Evolutionary conservation across 2,797 vertebrate genomes (phyloP).

Genomic region (Morus bassanus): DNA sequence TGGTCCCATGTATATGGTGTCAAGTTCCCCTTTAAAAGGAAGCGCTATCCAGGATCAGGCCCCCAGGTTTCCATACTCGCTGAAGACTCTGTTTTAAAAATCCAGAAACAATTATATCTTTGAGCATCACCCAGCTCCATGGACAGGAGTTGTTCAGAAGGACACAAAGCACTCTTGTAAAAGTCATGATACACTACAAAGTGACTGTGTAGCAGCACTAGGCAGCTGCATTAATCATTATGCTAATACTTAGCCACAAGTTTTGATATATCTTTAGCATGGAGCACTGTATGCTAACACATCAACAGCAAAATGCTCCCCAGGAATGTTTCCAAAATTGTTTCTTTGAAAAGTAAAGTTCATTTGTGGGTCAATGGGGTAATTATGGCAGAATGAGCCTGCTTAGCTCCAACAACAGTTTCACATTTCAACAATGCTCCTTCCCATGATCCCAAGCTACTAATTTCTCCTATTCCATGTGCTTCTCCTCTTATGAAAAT

Average conservation of each 20-base stretch:
- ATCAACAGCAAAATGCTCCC: constrained; percentile 16
- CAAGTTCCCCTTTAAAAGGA: rapidly evolving
- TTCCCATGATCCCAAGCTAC: background rate
- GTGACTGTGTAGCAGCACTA: background rate
- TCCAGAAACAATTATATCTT: background rate
- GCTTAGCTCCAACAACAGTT: background rate
- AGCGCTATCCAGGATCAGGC: background rate
- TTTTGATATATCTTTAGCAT: background rate
- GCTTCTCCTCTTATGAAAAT: background rate
- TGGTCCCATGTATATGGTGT: background rate
- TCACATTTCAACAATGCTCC: background rate
- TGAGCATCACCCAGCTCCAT: background rate
- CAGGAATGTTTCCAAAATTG: constrained; percentile 37
- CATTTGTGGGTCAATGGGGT: constrained; percentile 28
- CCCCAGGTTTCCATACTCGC: background rate
- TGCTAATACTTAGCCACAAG: background rate
- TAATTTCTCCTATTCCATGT: background rate
- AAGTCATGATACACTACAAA: background rate
- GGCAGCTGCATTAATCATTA: background rate
- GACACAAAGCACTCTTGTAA: background rate
- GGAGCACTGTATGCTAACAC: constrained; percentile 7
- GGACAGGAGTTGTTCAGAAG: background rate
- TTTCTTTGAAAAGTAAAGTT: constrained; percentile 47
- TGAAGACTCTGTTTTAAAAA: background rate
- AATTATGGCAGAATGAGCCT: constrained; percentile 33